A percentile compares a stretch with the other conserved stretches of the same genome.
phyloP scores from a whole-genome alignment of 2,888 invertebrate genomes.

The Plutella xylostella region DNA sequence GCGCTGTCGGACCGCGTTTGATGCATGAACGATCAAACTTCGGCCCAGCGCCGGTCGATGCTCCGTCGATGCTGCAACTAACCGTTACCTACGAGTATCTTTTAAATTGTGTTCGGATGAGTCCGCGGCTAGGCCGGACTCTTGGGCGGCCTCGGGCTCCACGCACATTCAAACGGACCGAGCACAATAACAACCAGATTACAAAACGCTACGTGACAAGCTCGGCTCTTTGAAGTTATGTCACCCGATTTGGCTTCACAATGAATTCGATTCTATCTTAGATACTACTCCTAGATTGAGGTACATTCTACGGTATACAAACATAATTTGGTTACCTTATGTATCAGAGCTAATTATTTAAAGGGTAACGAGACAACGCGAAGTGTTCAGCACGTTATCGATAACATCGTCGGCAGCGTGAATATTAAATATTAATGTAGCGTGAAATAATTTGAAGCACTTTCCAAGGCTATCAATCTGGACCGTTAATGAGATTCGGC shows the following conservation, averaged over 20 bases:
- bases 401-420: conserved; percentile 25
- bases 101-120: conserved; percentile 57
- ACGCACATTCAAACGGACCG: conserved; percentile 11
- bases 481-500: conserved; percentile 58
- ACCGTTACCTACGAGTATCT: conserved; percentile 56
- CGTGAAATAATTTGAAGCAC: conserved; percentile 59
- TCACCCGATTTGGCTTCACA: conserved; percentile 20
- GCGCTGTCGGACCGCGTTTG: conserved; percentile 51
- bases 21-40: conserved; percentile 60
- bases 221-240: conserved; percentile 35
- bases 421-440: conserved; percentile 58
- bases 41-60: conserved; percentile 48
- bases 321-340: too few relatives aligned
- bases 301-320: too few relatives aligned
- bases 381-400: too few relatives aligned
- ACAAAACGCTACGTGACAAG: conserved; percentile 38
- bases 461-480: conserved; percentile 60
- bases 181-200: conserved; percentile 39
- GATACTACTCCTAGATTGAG: too few relatives aligned
- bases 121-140: neutral
- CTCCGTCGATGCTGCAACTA: conserved; percentile 58
- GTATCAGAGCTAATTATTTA: too few relatives aligned
- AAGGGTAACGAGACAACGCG: too few relatives aligned
- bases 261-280: too few relatives aligned
- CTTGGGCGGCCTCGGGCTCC: neutral